phyloP scores from a whole-genome alignment of 2,113 vertebrate genomes.

The Bombycilla garrulus region DNA sequence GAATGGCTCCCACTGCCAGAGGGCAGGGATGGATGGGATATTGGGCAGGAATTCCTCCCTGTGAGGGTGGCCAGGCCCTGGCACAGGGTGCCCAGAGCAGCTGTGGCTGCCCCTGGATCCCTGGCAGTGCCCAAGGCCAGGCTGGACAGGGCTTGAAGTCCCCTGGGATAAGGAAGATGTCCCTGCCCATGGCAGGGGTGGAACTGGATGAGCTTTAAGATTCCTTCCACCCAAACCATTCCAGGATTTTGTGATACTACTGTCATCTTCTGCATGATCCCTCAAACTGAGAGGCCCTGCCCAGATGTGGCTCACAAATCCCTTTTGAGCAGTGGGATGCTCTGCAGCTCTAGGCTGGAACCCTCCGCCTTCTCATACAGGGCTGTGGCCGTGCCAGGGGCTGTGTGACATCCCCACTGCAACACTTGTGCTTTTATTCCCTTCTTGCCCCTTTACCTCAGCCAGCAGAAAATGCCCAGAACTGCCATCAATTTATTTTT shows the following conservation, averaged over 20 bases:
- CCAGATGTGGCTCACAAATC: not conserved
- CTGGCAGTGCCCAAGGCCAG: not conserved
- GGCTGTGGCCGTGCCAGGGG: not conserved
- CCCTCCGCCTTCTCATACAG: too few species aligned
- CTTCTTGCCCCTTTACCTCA: not conserved
- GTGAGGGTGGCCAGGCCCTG: fast-evolving
- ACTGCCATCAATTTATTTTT: not conserved
- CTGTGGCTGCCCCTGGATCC: not conserved
- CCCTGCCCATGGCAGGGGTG: not conserved
- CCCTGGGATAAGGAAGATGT: fast-evolving
- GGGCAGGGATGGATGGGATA: not conserved
- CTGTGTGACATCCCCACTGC: not conserved
- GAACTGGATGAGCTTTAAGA: fast-evolving
- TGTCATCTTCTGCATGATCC: not conserved
- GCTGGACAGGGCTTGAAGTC: fast-evolving
- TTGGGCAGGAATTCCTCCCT: not conserved
- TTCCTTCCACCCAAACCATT: not conserved
- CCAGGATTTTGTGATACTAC: not conserved
- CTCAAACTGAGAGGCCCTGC: not conserved
- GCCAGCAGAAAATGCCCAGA: not conserved
- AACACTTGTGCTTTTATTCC: not conserved
- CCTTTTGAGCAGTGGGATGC: not conserved
- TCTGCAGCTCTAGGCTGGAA: not conserved
- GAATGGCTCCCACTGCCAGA: not conserved
- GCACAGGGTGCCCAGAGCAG: not conserved